Percentiles rank a stretch among this genome's conserved stretches.
Evolutionary conservation across 2,113 vertebrate species (phyloP).

Genomic region (Sorex fumeus): DNA sequence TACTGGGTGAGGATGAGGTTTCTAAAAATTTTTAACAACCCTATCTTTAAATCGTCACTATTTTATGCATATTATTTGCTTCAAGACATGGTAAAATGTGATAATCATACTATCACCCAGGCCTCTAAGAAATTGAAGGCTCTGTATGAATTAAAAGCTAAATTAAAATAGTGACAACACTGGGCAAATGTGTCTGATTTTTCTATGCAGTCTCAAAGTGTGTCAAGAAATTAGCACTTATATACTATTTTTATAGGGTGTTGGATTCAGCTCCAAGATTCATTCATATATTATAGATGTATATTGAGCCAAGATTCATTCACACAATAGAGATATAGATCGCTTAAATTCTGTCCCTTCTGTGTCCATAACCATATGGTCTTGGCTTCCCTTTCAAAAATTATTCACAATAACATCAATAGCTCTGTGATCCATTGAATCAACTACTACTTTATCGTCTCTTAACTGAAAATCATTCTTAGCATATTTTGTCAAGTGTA

Average conservation of each 20-base stretch:
- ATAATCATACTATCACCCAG: neutral
- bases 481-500: neutral
- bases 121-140: neutral
- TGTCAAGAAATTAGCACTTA: neutral
- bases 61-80: conserved; percentile 19
- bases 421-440: neutral
- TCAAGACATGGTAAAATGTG: neutral
- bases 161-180: neutral
- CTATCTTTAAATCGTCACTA: neutral
- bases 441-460: neutral
- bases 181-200: neutral
- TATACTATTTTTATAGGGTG: neutral
- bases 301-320: neutral
- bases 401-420: neutral
- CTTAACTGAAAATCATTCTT: neutral
- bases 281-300: neutral
- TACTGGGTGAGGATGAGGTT: neutral
- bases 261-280: neutral
- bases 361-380: neutral
- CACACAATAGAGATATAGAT: neutral
- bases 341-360: neutral
- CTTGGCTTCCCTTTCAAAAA: neutral
- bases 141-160: neutral
- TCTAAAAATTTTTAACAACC: neutral
- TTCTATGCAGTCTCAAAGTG: neutral